These are phyloP conservation scores for Sitta europaea DNA, from an alignment of 2,113 vertebrate species.

Conservation along the genomic window DNA sequence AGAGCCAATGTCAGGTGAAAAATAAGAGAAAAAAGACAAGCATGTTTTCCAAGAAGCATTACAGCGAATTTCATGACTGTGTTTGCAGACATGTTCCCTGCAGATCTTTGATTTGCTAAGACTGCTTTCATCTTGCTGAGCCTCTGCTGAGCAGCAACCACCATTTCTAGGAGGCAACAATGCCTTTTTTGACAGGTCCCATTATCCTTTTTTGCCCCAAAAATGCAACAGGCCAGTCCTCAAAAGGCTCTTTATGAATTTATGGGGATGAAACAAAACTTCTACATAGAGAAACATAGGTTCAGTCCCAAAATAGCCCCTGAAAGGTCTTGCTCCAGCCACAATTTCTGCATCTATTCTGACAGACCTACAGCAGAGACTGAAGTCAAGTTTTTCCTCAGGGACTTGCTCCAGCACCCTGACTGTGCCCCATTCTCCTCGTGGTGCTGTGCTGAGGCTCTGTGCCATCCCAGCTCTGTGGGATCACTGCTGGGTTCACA, in stretches of 20 bases:
- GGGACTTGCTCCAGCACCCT: neutral
- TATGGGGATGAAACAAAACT: neutral
- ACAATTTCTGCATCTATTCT: neutral
- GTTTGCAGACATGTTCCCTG: conserved; percentile 38
- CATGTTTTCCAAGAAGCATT: conserved; percentile 32
- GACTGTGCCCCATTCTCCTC: rapidly evolving
- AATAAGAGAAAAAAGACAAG: conserved; percentile 44
- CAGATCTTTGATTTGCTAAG: conserved; percentile 49
- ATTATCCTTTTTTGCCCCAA: neutral
- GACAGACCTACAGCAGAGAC: neutral
- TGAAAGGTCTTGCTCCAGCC: neutral
- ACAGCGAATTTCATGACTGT: conserved; percentile 27
- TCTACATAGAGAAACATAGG: neutral
- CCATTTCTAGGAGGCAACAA: neutral
- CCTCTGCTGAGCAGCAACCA: conserved; percentile 1
- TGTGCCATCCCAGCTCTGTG: neutral
- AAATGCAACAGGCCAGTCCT: neutral
- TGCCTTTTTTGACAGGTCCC: neutral
- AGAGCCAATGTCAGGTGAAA: conserved; percentile 36
- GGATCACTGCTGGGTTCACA: neutral
- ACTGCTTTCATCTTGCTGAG: conserved; percentile 34
- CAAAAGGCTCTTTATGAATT: neutral
- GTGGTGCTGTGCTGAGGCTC: neutral
- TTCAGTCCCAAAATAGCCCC: neutral
- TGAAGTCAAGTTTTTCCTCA: neutral